Evolutionary conservation across 2,113 vertebrate species (phyloP).

Genomic region (Dunckerocampus dactyliophorus): DNA sequence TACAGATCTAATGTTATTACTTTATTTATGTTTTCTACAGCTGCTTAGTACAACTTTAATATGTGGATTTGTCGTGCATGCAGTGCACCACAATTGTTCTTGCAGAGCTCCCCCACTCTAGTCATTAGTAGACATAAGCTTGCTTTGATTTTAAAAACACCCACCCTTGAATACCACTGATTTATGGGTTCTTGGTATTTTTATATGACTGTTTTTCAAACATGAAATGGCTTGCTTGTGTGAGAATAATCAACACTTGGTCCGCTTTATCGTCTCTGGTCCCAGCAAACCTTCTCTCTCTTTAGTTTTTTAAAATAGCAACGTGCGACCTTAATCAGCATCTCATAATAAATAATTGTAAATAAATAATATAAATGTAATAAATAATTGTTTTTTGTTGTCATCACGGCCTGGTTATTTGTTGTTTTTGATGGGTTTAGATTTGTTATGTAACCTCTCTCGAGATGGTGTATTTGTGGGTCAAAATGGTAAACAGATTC

Average conservation of each 20-base stretch:
- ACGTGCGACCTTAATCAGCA: slow-evolving; percentile 23
- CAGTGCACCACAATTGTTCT: slow-evolving; percentile 37
- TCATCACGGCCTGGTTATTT: slow-evolving; percentile 16
- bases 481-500: slow-evolving; percentile 1
- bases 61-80: slow-evolving; percentile 21
- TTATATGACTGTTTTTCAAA: slow-evolving; percentile 72
- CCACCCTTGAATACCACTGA: slow-evolving; percentile 62
- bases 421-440: slow-evolving; percentile 4
- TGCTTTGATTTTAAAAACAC: slow-evolving; percentile 70
- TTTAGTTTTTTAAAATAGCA: slow-evolving; percentile 36
- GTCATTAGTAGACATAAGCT: slow-evolving; percentile 68
- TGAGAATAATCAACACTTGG: slow-evolving; percentile 67
- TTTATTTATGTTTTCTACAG: slow-evolving; percentile 19
- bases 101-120: slow-evolving; percentile 42
- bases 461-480: neutral
- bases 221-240: slow-evolving; percentile 63
- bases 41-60: slow-evolving; percentile 13
- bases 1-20: slow-evolving; percentile 4
- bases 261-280: slow-evolving; percentile 49
- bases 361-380: slow-evolving; percentile 24
- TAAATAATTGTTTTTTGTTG: slow-evolving; percentile 24
- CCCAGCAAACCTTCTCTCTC: slow-evolving; percentile 27
- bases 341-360: slow-evolving; percentile 19
- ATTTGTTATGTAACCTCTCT: slow-evolving; percentile 2
- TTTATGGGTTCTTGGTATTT: slow-evolving; percentile 70